Base-by-base conservation (phyloP, 2,113 vertebrate species). In the Zootoca vivipara region DNA sequence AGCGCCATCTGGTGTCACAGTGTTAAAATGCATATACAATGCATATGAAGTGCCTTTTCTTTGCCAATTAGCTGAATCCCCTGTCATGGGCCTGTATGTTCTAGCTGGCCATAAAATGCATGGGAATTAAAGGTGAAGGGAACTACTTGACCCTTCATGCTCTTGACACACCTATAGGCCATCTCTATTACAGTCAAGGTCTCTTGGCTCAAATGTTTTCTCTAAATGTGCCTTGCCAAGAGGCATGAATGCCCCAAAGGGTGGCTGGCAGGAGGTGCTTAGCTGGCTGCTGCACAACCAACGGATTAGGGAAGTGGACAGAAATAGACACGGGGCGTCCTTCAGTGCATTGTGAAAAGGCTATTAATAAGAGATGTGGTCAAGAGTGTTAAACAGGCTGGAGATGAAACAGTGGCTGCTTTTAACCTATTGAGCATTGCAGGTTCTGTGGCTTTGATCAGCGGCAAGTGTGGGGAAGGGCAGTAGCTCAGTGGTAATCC, bases 361-460 rank as follows among this genome's bases (percentile, higher is more conserved):
- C 85, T 73, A 82, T 0, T 85, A 0, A 0, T 15, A 1, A 0
- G 18, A 64, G 87, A 38, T 30, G 4, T 58, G 35, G 0, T 0
- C 1, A 0, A 82, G 78, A 20, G 0, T 1, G 28, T 28, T 38
- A 24, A 20, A 78, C 16, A 80, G 33, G 0, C 0, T 18, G 26
- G 62, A 79, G 35, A 0, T 69, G 85, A 26, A 38, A 73, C 22
- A 62, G 81, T 67, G 90, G 42, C 13, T 33, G 28, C n/a, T 3
- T 7, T 56, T 84, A 92, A 78, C 10, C 40, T 62, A 38, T 77
- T 18, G n/a, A 20, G 85, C 90, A 91, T 38, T 30, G 2, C 42
- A 33, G 46, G 22, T 28, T 74, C 46, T 22, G 33, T n/a, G 15
- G 6, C 30, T 4, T 52, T 52, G 46, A 52, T 52, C 46, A 52